Evolutionary conservation across 2,113 vertebrate species (phyloP), one percentile per base, ranked within the genome.

Genomic region (Lipophrys pholis): DNA sequence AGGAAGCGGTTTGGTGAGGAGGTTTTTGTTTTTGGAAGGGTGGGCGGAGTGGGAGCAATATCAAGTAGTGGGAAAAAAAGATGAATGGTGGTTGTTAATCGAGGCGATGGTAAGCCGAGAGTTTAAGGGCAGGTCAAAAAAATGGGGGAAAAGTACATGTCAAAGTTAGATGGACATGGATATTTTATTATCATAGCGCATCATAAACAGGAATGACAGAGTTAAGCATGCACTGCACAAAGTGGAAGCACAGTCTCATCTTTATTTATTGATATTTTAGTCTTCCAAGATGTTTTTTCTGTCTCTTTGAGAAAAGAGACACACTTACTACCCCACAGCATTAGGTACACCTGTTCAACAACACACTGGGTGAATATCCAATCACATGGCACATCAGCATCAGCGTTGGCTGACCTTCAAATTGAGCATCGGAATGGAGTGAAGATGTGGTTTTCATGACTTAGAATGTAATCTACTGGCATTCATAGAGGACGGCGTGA

Each of bases 91-190:
- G 71, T 80, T 72, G 79, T 87, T 83, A 77, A 81, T 73, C 55
- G 66, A 84, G 69, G 70, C 56, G 82, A 86, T 77, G 83, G 80
- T 6, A 80, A 80, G 81, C 76, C 74, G 30, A 80, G 60, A 88
- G 81, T 87, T 76, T 42, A 50, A 75, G 54, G 76, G 45, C 55
- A 61, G 65, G 78, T 90, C 36, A 75, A 86, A 30, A 30, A 30
- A 84, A 82, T 80, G 74, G 51, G 62, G 78, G 72, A 84, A 89
- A 81, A 86, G 65, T 67, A 90, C 11, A 87, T 73, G 77, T 80
- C 46, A 86, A 30, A 49, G 69, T 86, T 85, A 82, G 71, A 82
- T 58, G 73, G 52, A 1, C 8, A 66, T 78, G 59, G 46, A 58
- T 17, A 7, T 6, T 36, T 52, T 11, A 36, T 50, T 21, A 39